Base-by-base conservation (phyloP, 2,113 vertebrate genomes). In the Poicephalus gulielmi region DNA sequence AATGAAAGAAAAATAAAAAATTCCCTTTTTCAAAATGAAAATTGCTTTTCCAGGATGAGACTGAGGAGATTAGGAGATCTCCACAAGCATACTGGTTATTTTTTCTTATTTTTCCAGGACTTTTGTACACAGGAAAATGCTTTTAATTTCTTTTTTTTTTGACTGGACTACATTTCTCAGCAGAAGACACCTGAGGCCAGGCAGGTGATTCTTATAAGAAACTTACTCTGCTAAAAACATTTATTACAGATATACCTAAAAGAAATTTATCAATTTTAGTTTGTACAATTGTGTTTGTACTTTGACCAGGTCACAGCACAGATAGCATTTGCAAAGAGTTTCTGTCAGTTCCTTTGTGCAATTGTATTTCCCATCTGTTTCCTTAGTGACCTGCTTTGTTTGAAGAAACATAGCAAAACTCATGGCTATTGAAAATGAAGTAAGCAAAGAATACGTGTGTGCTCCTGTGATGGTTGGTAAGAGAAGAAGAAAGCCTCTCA, bases 61-160 rank as follows among this genome's bases (percentile, higher is more conserved):
- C 4, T 79, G 50, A 63, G 13, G 24, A 78, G 7, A 79, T 59
- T 5, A 62, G 10, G 59, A 62, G 15, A 62, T 30, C 59, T 73
- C 25, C 17, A 31, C 2, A 57, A 33, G 1, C 4, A 39, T 30
- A 13, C 5, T 50, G 6, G 1, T 12, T 43, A 8, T 60, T 60
- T 81, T 39, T 63, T 35, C 14, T 17, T 6, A 35, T 43, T 47
- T 47, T 57, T 41, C 7, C 6, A 52, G 11, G 6, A 30, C 9
- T 5, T 57, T 27, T 43, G 12, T 46, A 70, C 10, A 4, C 0
- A 3, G 13, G 4, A 2, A 68, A 68, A 59, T 37, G 12, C 0
- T 20, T 13, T 6, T 10, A 14, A 11, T 5, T 6, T 27, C 5
- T 66, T 13, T 16, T 19, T n/a, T 44, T 47, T 53, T 30, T 30